phyloP scores from a whole-genome alignment of 64 coral and sea anemone species.

The Dendronephthya gigantea region DNA sequence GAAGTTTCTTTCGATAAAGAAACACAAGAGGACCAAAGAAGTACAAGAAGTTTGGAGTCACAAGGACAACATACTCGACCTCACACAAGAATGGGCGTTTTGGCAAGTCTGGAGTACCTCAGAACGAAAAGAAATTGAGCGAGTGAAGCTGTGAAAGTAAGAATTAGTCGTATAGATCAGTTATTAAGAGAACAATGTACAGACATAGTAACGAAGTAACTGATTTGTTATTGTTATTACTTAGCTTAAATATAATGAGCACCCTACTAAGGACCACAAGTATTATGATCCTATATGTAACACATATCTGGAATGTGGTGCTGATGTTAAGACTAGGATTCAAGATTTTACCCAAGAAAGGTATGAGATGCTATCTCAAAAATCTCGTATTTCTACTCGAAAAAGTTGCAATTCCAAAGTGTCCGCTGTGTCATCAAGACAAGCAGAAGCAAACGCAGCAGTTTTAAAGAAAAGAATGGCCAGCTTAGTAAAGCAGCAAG shows the following conservation, averaged over 20 bases:
- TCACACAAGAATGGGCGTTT: no score
- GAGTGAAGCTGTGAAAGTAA: no score
- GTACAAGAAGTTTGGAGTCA: no score
- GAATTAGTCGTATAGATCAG: no score
- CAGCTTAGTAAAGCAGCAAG: conserved; percentile 27
- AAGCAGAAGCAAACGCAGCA: conserved; percentile 16
- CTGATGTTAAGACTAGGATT: conserved; percentile 17
- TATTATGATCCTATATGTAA: background rate
- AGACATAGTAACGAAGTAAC: no score
- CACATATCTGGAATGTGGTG: conserved; percentile 23
- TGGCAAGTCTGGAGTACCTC: no score
- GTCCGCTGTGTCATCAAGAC: conserved; percentile 10
- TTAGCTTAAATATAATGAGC: background rate
- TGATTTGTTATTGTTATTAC: no score
- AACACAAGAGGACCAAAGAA: no score
- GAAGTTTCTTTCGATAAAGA: no score
- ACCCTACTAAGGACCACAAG: background rate
- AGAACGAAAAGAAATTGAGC: no score
- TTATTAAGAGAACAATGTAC: no score
- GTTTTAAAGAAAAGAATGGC: conserved; percentile 31
- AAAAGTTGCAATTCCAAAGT: background rate
- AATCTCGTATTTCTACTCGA: background rate
- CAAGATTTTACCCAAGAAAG: conserved; percentile 16
- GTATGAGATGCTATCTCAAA: background rate
- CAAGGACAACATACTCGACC: no score